Conservation (phyloP, 2,888 invertebrate species). For the Hoplodrina ambigua region DNA sequence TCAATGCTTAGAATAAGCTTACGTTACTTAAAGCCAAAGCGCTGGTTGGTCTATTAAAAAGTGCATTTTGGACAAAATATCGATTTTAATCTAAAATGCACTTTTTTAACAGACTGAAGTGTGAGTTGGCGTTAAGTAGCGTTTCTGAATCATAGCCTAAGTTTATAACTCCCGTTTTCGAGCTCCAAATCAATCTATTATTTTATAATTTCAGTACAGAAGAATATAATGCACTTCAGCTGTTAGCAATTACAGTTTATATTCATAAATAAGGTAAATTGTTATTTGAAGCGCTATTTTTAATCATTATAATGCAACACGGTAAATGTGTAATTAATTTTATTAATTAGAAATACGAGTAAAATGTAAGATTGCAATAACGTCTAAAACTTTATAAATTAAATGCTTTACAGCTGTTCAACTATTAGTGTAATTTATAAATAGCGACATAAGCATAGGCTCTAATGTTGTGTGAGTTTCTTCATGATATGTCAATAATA, state of each 20-base stretch:
- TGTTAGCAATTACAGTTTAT: constrained; percentile 15
- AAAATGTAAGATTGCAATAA: constrained; percentile 21
- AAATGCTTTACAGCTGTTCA: constrained; percentile 30
- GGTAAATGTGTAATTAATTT: constrained; percentile 11
- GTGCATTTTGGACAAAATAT: too few relatives aligned
- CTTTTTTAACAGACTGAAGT: neutral
- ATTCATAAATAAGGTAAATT: neutral
- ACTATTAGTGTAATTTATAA: constrained; percentile 24
- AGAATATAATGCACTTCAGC: neutral
- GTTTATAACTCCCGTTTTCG: neutral
- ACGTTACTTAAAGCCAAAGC: too few relatives aligned
- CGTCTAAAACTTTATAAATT: neutral
- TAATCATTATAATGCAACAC: constrained; percentile 6
- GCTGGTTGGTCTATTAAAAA: too few relatives aligned
- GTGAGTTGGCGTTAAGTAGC: neutral
- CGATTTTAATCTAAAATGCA: neutral
- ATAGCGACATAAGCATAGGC: constrained; percentile 23
- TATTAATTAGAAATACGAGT: constrained; percentile 11
- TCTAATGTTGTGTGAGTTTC: constrained; percentile 28
- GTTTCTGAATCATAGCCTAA: neutral
- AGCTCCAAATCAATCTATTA: constrained; percentile 6
- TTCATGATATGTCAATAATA: constrained; percentile 45
- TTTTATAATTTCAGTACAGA: neutral
- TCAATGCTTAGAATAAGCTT: too few relatives aligned
- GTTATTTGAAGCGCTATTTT: constrained; percentile 16